phyloP scores from a whole-genome alignment of 2,797 vertebrate genomes.

The Chiloscyllium punctatum region DNA sequence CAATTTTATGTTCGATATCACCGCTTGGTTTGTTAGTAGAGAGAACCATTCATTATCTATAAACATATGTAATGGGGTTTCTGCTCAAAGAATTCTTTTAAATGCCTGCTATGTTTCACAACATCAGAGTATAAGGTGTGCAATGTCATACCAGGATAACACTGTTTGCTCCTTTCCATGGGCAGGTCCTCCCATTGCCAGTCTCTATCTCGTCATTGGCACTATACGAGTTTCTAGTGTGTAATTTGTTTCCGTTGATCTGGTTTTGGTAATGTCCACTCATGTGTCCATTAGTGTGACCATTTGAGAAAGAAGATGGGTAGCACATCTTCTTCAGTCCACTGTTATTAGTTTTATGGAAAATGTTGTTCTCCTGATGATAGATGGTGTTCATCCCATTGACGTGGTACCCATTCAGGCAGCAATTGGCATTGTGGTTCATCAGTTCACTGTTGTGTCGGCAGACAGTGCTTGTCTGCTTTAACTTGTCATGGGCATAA shows the following conservation, averaged over 20 bases:
- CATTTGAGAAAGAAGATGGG: conserved; percentile 42
- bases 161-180: conserved; percentile 57
- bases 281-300: conserved; percentile 47
- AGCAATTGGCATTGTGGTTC: conserved; percentile 47
- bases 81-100: background rate
- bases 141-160: conserved; percentile 70
- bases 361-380: conserved; percentile 57
- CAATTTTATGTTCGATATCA: background rate
- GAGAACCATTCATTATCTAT: background rate
- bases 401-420: conserved; percentile 54
- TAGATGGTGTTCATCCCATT: conserved; percentile 56
- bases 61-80: background rate
- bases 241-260: conserved; percentile 56
- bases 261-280: conserved; percentile 49
- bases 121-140: background rate
- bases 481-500: conserved; percentile 76
- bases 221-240: conserved; percentile 52
- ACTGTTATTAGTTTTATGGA: conserved; percentile 41
- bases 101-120: background rate
- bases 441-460: conserved; percentile 38
- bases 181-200: conserved; percentile 56
- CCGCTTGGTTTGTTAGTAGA: background rate
- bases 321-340: conserved; percentile 40
- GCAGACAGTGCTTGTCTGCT: conserved; percentile 41
- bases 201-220: conserved; percentile 45